Conservation (phyloP, 2,797 vertebrate species). For the Carduelis carduelis region DNA sequence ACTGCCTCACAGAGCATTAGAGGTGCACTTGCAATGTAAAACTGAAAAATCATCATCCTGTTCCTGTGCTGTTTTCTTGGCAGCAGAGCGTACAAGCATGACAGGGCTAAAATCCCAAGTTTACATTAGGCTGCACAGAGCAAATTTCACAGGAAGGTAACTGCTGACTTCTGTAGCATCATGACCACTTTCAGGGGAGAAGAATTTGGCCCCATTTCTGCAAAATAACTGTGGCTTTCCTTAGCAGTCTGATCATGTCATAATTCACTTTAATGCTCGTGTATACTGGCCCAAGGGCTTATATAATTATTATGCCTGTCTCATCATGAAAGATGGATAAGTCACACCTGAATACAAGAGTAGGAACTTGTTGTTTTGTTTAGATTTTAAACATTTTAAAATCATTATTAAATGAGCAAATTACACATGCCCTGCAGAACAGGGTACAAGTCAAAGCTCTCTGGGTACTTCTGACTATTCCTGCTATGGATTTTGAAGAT, state of each 20-base stretch:
- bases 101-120: background rate
- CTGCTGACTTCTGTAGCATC: background rate
- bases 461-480: background rate
- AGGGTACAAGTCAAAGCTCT: background rate
- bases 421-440: slow-evolving; percentile 27
- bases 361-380: slow-evolving; percentile 56
- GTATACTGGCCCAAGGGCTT: slow-evolving; percentile 24
- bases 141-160: background rate
- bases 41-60: background rate
- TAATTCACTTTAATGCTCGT: slow-evolving; percentile 54
- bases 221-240: slow-evolving; percentile 49
- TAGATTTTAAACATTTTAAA: slow-evolving; percentile 42
- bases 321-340: slow-evolving; percentile 53
- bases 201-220: slow-evolving; percentile 9
- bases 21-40: background rate
- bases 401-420: slow-evolving; percentile 56
- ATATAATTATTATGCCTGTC: slow-evolving; percentile 53
- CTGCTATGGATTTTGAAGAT: background rate
- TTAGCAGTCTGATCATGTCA: slow-evolving; percentile 49
- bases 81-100: background rate
- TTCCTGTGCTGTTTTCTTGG: background rate
- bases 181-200: background rate
- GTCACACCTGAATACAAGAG: slow-evolving; percentile 58
- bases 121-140: background rate
- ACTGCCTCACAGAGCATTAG: background rate